Evolutionary conservation across 1,140 invertebrate genomes (phyloP), one percentile per base, ranked within the genome.

Genomic region (Drosophila teissieri): DNA sequence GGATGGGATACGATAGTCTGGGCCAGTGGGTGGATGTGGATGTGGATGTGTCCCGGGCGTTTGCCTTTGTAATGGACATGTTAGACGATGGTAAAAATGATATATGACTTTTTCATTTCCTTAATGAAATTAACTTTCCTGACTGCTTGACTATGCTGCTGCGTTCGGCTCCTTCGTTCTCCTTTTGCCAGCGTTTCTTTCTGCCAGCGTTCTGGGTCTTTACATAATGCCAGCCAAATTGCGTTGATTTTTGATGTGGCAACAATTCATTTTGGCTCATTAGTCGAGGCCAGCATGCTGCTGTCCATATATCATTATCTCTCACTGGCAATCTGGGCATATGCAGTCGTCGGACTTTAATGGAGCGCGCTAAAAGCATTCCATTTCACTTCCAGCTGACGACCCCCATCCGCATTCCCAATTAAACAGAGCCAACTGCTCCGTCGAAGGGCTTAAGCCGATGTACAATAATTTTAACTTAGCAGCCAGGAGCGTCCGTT

Each of bases 51-150:
- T 31, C 8, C n/a, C 40, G 40, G 75, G 52, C 74, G 74, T 54
- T 62, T 62, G 75, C 73, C 75, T 77, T 78, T 78, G 74, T 78
- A 88, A 89, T 88, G 83, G 83, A 86, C 82, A 86, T 86, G 82
- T 86, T 86, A 86, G 82, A 88, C 85, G 83, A 73, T 88, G 85
- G 75, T 75, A 78, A 88, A 88, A 88, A 88, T 88, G 84, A 88
- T 88, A 84, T 88, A 88, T 88, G 84, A 88, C 84, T 88, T 88
- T 89, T 84, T 88, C 84, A 88, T 89, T 89, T 88, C 84, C 84
- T 88, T 88, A 88, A 88, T 88, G 86, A 88, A 89, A 88, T 88
- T 88, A 88, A 89, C 84, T 88, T 89, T 89, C 40, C 52, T 15
- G 45, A 15, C 67, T 52, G 61, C 51, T 31, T 48, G 36, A 14